phyloP scores from a whole-genome alignment of 1,140 invertebrate species.

The Coelopa frigida region DNA sequence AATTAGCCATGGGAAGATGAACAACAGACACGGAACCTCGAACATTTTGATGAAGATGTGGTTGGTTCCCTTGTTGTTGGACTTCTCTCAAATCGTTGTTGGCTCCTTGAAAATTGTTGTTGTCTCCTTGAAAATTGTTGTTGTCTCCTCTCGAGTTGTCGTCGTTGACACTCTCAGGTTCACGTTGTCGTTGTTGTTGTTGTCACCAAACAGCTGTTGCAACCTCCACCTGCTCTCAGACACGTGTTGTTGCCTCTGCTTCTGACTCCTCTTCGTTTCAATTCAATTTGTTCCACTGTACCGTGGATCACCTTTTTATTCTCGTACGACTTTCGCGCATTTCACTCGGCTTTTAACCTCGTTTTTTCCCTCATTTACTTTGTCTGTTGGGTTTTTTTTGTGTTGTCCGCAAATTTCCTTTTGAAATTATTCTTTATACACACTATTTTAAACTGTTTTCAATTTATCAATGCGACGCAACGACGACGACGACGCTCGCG shows the following conservation, averaged over 20 bases:
- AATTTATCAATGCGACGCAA: background rate
- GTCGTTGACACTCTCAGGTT: no score
- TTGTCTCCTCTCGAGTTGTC: no score
- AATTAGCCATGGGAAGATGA: constrained; percentile 41
- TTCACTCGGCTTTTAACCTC: background rate
- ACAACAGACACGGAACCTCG: constrained; percentile 40
- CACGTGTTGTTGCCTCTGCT: constrained; percentile 2
- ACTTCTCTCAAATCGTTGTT: no score
- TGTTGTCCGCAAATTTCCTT: background rate
- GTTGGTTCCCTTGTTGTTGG: no score
- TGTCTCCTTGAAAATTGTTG: no score
- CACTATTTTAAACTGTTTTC: background rate
- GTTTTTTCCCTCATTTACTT: background rate
- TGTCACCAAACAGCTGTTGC: background rate
- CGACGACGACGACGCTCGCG: no score
- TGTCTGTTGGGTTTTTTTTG: constrained; percentile 1
- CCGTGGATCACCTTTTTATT: background rate
- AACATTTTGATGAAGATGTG: constrained; percentile 24
- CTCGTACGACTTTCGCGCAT: no score
- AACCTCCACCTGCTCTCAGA: background rate
- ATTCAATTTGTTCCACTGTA: constrained; percentile 3
- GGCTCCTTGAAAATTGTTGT: no score
- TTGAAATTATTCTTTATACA: background rate
- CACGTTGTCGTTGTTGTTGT: constrained; percentile 7
- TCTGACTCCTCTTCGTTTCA: background rate